Percentiles rank a stretch among this genome's conserved stretches.
Conservation (phyloP, 2,113 vertebrate genomes). For the Micromys minutus region DNA sequence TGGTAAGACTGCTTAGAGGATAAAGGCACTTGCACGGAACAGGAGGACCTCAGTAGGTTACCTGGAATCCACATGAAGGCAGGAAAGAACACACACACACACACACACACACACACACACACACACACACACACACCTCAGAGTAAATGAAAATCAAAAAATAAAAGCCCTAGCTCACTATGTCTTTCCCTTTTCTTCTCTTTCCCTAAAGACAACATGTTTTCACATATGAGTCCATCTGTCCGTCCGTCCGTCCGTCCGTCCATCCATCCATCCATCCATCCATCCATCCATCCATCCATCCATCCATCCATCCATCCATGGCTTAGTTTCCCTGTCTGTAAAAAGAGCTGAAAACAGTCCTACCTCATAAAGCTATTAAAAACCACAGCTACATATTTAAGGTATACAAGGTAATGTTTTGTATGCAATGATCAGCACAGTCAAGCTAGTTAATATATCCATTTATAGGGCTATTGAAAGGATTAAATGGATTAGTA, state of each 20-base stretch:
- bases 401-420: neutral
- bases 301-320: neutral
- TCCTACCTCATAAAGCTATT: neutral
- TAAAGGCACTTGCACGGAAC: neutral
- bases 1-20: neutral
- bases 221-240: neutral
- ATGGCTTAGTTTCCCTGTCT: constrained; percentile 1
- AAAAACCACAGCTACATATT: neutral
- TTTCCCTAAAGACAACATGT: neutral
- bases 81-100: neutral
- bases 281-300: neutral
- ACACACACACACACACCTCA: neutral
- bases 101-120: too few species aligned
- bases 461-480: neutral
- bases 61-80: neutral
- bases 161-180: constrained; percentile 4
- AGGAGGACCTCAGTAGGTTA: neutral
- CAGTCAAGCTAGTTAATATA: neutral
- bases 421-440: constrained; percentile 2
- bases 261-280: neutral
- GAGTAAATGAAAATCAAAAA: neutral
- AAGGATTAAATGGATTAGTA: neutral
- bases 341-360: neutral
- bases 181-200: neutral
- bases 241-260: neutral